Conservation (phyloP, 2,113 vertebrate species). For the Muscicapa adusta region DNA sequence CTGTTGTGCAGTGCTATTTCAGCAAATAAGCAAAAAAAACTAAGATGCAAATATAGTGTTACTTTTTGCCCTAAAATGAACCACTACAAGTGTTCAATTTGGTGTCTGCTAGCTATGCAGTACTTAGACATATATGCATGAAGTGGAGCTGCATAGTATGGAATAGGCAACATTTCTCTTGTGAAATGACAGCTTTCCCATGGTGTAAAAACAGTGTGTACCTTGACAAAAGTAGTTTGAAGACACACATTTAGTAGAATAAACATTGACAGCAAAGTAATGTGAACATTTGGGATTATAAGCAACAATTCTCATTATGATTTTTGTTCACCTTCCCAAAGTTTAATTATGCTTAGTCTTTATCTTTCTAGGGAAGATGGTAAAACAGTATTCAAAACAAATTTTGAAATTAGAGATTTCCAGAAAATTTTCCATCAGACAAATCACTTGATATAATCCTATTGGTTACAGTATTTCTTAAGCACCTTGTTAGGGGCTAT, state of each 20-base stretch:
- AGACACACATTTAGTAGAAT: neutral
- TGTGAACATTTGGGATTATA: neutral
- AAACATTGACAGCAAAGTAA: neutral
- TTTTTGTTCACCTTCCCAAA: neutral
- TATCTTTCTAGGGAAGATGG: neutral
- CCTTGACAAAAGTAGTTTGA: neutral
- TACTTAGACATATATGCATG: neutral
- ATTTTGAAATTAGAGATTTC: neutral
- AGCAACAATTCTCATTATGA: neutral
- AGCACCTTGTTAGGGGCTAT: neutral
- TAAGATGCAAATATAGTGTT: neutral
- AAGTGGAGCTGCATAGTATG: neutral
- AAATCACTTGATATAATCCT: neutral
- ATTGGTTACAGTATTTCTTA: neutral
- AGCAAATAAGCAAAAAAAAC: neutral
- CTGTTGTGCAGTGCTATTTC: neutral
- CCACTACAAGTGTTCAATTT: neutral
- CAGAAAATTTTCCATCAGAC: neutral
- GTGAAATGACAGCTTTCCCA: neutral
- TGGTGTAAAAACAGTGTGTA: neutral
- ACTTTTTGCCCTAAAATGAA: neutral
- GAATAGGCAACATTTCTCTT: neutral
- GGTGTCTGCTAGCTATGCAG: neutral
- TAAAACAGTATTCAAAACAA: neutral
- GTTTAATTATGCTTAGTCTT: neutral